phyloP scores from a whole-genome alignment of 1,140 invertebrate species.

The Tetranychus cinnabarinus region DNA sequence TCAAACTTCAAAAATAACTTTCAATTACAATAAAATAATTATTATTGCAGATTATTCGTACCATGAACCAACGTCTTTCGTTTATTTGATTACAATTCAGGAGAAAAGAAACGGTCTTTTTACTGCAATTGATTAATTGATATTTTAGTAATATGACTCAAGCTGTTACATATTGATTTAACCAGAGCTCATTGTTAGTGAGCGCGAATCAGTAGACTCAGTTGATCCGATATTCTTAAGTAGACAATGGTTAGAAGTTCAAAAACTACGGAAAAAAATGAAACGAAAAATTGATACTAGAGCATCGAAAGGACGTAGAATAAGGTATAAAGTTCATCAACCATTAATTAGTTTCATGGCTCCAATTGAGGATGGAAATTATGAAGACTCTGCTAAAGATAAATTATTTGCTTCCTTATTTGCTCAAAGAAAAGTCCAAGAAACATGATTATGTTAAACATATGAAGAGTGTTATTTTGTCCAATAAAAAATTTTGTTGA shows the following conservation, averaged over 20 bases:
- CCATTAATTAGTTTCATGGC: conserved; percentile 88
- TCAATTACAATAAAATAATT: too few relatives aligned
- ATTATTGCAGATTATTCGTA: too few relatives aligned
- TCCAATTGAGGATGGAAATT: conserved; percentile 37
- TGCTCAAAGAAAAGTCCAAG: conserved; percentile 22
- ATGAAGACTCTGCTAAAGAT: conserved; percentile 48
- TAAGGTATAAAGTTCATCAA: conserved; percentile 65
- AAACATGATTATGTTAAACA: neutral
- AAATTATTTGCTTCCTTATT: conserved; percentile 63
- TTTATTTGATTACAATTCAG: too few relatives aligned
- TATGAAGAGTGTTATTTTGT: too few relatives aligned
- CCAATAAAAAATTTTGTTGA: too few relatives aligned
- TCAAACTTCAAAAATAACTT: too few relatives aligned
- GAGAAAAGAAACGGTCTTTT: too few relatives aligned
- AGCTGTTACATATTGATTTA: too few relatives aligned
- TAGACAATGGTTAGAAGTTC: conserved; percentile 61
- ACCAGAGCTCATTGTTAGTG: conserved; percentile 57
- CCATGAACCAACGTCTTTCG: too few relatives aligned
- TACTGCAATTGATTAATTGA: too few relatives aligned
- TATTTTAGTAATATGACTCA: too few relatives aligned
- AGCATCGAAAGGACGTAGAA: conserved; percentile 70
- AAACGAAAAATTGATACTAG: conserved; percentile 69
- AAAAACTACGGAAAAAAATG: conserved; percentile 66
- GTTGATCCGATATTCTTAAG: conserved; percentile 37
- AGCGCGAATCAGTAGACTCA: conserved; percentile 38